Conservation (phyloP, 2,888 invertebrate genomes). For the Trypoxylon attenuatum region DNA sequence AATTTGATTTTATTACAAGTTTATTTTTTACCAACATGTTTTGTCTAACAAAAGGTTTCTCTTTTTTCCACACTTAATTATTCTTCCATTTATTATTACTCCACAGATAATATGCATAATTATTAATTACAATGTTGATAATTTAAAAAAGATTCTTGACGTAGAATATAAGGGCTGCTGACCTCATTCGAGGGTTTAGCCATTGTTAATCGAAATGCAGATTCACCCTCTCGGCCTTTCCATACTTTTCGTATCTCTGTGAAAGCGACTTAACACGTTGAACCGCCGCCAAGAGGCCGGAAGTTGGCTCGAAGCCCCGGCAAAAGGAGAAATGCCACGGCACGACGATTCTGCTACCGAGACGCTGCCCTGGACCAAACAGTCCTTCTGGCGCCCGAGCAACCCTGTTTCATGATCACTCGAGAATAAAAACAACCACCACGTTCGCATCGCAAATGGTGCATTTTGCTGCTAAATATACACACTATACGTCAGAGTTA, state of each 20-base stretch:
- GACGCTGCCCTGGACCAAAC: slow-evolving; percentile 35
- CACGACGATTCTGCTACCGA: not conserved
- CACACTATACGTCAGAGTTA: no score
- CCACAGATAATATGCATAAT: no score
- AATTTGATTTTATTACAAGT: no score
- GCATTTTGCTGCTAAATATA: not conserved
- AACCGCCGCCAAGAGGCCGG: slow-evolving; percentile 56
- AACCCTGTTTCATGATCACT: slow-evolving; percentile 47
- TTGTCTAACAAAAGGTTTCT: no score
- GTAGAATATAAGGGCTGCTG: no score
- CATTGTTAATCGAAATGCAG: not conserved
- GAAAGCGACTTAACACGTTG: slow-evolving; percentile 49
- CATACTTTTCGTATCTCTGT: slow-evolving; percentile 1
- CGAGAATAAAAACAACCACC: slow-evolving; percentile 29
- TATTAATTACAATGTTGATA: no score
- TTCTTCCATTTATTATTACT: no score
- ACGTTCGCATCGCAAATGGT: slow-evolving; percentile 36
- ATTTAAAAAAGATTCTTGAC: no score
- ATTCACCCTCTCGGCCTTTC: not conserved
- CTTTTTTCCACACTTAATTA: no score
- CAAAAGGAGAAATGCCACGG: slow-evolving; percentile 47
- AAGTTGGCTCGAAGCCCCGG: slow-evolving; percentile 60
- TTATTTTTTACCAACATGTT: no score
- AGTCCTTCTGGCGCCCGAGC: slow-evolving; percentile 58
- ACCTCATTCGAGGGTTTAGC: not conserved